Evolutionary conservation across 37 sponge, comb jelly and placozoan genomes (phyloP).

Genomic region (Ianthella basta): DNA sequence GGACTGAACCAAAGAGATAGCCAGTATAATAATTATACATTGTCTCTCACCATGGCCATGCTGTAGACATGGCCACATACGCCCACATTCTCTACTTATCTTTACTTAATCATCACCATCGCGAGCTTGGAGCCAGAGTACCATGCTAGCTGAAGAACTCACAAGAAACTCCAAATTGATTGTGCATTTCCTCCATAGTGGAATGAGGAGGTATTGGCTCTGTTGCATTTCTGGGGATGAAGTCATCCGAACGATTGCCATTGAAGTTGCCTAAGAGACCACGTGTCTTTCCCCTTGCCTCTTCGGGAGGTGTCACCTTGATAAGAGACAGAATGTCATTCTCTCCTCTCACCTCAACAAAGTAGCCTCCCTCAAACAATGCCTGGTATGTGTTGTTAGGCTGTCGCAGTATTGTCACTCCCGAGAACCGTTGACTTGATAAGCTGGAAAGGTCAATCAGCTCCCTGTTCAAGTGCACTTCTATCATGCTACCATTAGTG

Average conservation of each 20-base stretch:
- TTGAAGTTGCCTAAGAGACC: slow-evolving; percentile 47
- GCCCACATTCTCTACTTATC: too few relatives aligned
- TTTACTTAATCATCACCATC: not conserved
- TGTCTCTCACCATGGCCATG: too few relatives aligned
- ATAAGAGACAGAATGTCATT: slow-evolving; percentile 40
- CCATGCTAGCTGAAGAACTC: too few relatives aligned
- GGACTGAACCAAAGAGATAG: too few relatives aligned
- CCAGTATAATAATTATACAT: too few relatives aligned
- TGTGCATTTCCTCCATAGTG: slow-evolving; percentile 38
- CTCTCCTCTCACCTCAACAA: slow-evolving; percentile 9
- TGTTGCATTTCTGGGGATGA: slow-evolving; percentile 28
- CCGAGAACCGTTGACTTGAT: not conserved
- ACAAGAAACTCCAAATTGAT: slow-evolving; percentile 46
- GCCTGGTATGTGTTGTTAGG: slow-evolving; percentile 33
- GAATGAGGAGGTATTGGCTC: slow-evolving; percentile 24
- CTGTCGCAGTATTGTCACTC: slow-evolving; percentile 15
- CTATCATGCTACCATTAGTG: not conserved
- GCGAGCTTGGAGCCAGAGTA: too few relatives aligned
- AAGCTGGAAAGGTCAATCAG: slow-evolving; percentile 25
- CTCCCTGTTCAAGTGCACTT: slow-evolving; percentile 18
- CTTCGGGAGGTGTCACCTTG: slow-evolving; percentile 6
- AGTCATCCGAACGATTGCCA: slow-evolving; percentile 45
- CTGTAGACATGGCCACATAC: too few relatives aligned
- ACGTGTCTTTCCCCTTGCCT: not conserved
- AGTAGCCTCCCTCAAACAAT: slow-evolving; percentile 15